These are phyloP conservation scores for Xestia ashworthii DNA, from an alignment of 2,888 invertebrate genomes.

Conservation along the genomic window DNA sequence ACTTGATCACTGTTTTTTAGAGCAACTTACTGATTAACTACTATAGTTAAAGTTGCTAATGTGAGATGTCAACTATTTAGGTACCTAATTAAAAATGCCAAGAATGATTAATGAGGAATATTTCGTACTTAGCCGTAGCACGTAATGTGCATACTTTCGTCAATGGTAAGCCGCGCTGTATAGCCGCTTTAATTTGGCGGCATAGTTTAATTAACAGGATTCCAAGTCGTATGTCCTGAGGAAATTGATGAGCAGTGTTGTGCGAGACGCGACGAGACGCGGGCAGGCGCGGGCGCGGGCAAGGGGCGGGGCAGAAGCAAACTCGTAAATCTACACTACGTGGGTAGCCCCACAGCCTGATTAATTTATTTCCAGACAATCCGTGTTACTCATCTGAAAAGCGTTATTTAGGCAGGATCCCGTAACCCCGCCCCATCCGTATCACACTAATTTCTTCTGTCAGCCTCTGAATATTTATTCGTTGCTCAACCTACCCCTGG, in stretches of 20 bases:
- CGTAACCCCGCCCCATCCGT: conserved; percentile 65
- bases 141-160: conserved; percentile 68
- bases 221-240: conserved; percentile 84
- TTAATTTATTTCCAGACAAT: conserved; percentile 85
- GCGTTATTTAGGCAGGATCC: conserved; percentile 73
- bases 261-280: conserved; percentile 60
- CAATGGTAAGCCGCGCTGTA: conserved; percentile 66
- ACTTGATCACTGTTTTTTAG: conserved; percentile 1
- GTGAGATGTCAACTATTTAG: neutral
- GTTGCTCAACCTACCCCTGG: conserved; percentile 47
- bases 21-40: conserved; percentile 6
- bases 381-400: conserved; percentile 81
- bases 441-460: conserved; percentile 69
- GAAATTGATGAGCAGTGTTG: conserved; percentile 88
- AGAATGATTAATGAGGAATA: conserved; percentile 41
- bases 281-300: conserved; percentile 48
- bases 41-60: neutral
- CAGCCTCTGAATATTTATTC: conserved; percentile 67
- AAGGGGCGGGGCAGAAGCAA: conserved; percentile 66
- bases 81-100: conserved; percentile 32
- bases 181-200: conserved; percentile 81
- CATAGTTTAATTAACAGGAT: conserved; percentile 88
- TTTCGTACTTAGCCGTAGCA: conserved; percentile 5
- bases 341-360: conserved; percentile 80
- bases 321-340: conserved; percentile 85